Conservation (phyloP, 2,113 vertebrate genomes). For the Ifrita kowaldi region DNA sequence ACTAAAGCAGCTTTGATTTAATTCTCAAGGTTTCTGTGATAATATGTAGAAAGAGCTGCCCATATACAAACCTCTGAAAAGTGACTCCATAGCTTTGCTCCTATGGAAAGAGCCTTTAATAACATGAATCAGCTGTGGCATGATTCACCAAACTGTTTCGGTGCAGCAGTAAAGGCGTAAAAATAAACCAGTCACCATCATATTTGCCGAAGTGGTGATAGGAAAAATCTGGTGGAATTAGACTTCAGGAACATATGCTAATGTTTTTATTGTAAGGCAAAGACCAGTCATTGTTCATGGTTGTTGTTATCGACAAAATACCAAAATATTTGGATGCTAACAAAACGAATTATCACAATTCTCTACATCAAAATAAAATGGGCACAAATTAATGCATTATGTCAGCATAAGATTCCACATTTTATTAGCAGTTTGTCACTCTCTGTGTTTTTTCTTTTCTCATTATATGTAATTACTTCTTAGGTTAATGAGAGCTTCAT, state of each 20-base stretch:
- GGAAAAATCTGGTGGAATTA: neutral
- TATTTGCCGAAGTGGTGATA: rapidly evolving
- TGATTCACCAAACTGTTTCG: neutral
- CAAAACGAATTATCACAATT: neutral
- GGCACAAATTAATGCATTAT: neutral
- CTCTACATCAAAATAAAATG: neutral
- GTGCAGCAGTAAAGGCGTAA: neutral
- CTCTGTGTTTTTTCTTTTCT: neutral
- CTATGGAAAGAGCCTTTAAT: neutral
- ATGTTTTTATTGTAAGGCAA: neutral
- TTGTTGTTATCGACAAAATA: neutral
- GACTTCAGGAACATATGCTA: neutral
- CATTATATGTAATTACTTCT: neutral
- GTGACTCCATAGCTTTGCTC: neutral
- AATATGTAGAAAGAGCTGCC: neutral
- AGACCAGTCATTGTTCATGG: neutral
- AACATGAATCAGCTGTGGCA: neutral
- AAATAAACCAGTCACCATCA: neutral
- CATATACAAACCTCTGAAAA: neutral
- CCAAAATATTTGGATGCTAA: neutral
- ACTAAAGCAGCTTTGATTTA: neutral
- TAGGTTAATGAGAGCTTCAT: neutral
- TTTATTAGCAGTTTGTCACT: neutral
- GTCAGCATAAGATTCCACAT: neutral
- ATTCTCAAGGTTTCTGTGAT: neutral